These are phyloP conservation scores for Pemphredon lugubris DNA, from an alignment of 2,888 invertebrate genomes.

Conservation along the genomic window DNA sequence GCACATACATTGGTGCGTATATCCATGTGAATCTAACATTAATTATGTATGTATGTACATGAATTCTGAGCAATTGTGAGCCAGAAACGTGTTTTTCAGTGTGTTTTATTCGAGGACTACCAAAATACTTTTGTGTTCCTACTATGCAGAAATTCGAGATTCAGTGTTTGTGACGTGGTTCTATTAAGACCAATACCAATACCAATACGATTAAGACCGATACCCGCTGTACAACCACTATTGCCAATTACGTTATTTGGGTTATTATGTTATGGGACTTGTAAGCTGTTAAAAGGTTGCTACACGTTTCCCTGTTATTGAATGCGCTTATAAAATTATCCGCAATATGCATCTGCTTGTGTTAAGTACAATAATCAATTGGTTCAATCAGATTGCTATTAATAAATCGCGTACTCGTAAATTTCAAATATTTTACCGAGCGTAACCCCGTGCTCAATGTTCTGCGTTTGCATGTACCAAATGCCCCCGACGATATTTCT, in stretches of 20 bases:
- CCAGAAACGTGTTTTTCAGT: conserved; percentile 23
- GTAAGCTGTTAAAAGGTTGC: conserved; percentile 38
- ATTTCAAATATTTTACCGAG: conserved; percentile 6
- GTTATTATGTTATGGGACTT: conserved; percentile 62
- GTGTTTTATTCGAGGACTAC: too few species aligned
- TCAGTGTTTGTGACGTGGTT: conserved; percentile 10
- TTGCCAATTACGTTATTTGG: conserved; percentile 38
- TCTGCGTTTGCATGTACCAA: too few species aligned
- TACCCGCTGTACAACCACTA: conserved; percentile 80
- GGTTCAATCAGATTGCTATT: conserved; percentile 19
- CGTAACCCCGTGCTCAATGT: too few species aligned
- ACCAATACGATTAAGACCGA: not conserved
- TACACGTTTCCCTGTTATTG: conserved; percentile 21
- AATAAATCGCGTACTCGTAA: conserved; percentile 12
- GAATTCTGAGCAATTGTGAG: conserved; percentile 39
- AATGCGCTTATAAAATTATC: conserved; percentile 10
- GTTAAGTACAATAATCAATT: conserved; percentile 5
- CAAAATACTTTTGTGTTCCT: conserved; percentile 20
- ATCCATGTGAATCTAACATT: conserved; percentile 41
- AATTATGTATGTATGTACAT: conserved; percentile 46
- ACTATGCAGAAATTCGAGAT: conserved; percentile 12
- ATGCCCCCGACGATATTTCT: too few species aligned
- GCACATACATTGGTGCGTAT: not conserved
- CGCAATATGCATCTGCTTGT: conserved; percentile 12
- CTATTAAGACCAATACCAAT: not conserved